Base-by-base conservation (phyloP, 2,797 vertebrate species). In the Thalassophryne amazonica region DNA sequence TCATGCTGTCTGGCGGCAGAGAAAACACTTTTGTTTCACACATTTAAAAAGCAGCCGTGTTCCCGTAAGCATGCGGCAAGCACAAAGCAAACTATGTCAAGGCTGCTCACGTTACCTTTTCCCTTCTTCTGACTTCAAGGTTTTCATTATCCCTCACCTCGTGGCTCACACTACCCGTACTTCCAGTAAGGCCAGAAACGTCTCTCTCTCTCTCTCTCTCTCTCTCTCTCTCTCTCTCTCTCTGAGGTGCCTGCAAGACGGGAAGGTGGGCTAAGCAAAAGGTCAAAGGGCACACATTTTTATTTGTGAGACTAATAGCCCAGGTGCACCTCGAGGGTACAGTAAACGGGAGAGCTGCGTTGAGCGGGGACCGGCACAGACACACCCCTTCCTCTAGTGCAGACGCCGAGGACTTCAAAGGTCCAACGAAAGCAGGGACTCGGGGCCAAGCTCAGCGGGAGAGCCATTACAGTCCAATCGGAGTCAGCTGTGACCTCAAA, bases 221-320 rank as follows among this genome's bases (percentile, higher is more conserved):
- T 31, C 18, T 19, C 40, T 54, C 42, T 43, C 11, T 17, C 57
- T 61, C 49, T 62, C n/a, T 18, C 56, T 40, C 59, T 40, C 27
- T 32, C 67, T 1, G 2, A 53, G 55, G 27, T 29, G 45, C 58
- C 66, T 47, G 38, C 1, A 11, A 56, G 57, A 52, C 1, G 19
- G 42, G 19, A 47, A 33, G 6, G 1, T 43, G 22, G 45, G n/a
- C 40, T 1, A 79, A 81, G 84, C 78, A 58, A 59, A 73, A 51
- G 87, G 84, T 84, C 80, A 89, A 73, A 80, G 85, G 86, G 69
- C 77, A 43, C 40, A 15, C 75, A 67, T 76, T 63, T 83, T 81
- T 72, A 77, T 86, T 82, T 60, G 41, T 79, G 69, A 75, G 50
- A 76, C 51, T 75, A 88, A 89, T 81, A 84, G 53, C 41, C 78